Evolutionary conservation across 30 jellyfish, hydroid and myxozoan species (phyloP).

Genomic region (Mastigias papua): DNA sequence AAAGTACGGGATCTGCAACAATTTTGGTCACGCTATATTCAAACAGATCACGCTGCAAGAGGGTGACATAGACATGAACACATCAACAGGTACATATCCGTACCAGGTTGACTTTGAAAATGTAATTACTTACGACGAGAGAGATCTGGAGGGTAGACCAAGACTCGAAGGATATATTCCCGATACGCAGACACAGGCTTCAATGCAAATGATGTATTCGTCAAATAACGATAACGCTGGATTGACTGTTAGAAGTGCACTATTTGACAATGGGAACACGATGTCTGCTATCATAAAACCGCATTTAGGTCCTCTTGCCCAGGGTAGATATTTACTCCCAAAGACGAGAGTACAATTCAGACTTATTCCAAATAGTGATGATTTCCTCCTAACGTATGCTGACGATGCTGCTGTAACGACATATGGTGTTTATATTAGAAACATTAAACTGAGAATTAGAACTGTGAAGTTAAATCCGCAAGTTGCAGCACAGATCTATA

Average conservation of each 20-base stretch:
- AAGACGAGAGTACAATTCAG: not conserved
- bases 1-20: not conserved
- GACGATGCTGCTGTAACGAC: not conserved
- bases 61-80: conserved; percentile 1
- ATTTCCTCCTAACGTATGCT: not conserved
- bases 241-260: not conserved
- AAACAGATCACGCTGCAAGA: conserved; percentile 12
- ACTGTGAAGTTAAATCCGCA: not conserved
- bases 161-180: not conserved
- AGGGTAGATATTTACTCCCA: not conserved
- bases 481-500: not conserved
- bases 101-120: conserved; percentile 8
- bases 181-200: not conserved
- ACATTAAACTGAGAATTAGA: not conserved
- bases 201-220: not conserved
- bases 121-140: not conserved
- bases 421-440: not conserved
- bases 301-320: not conserved
- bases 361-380: not conserved
- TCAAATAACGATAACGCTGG: not conserved
- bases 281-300: not conserved
- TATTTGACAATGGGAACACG: not conserved
- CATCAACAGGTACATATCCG: conserved; percentile 1
- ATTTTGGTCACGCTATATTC: not conserved
- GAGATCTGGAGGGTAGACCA: conserved; percentile 8